Conservation (phyloP, 2,113 vertebrate genomes). For the Festucalex cinctus region DNA sequence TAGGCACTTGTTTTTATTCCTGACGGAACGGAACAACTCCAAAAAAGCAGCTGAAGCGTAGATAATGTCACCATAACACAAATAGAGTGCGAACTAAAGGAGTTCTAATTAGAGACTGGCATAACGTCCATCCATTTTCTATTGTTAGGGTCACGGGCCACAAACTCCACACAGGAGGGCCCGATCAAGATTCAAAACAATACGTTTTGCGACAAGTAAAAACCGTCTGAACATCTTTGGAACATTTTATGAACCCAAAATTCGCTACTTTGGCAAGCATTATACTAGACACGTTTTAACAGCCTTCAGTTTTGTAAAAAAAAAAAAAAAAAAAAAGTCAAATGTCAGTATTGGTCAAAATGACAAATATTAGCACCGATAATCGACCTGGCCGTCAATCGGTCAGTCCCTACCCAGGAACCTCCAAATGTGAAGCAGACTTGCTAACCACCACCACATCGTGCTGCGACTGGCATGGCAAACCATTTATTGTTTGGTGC, state of each 20-base stretch:
- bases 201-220: too few species aligned
- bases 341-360: too few species aligned
- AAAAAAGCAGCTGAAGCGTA: conserved; percentile 24
- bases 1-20: conserved; percentile 41
- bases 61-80: conserved; percentile 46
- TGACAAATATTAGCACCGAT: too few species aligned
- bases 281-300: too few species aligned
- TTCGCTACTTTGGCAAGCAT: too few species aligned
- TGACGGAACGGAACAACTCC: conserved; percentile 35
- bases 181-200: background rate
- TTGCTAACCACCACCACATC: too few species aligned
- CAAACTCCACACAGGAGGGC: background rate
- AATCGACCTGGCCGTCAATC: too few species aligned
- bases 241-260: too few species aligned
- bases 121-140: background rate
- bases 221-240: too few species aligned
- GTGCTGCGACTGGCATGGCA: background rate
- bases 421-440: background rate
- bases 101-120: background rate
- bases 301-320: too few species aligned
- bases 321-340: too few species aligned
- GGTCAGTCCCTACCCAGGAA: background rate
- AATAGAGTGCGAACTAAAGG: conserved; percentile 15
- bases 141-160: too few species aligned
- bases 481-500: background rate